These are phyloP conservation scores for Danio choprae DNA, from an alignment of 2,797 vertebrate genomes.

Conservation along the genomic window DNA sequence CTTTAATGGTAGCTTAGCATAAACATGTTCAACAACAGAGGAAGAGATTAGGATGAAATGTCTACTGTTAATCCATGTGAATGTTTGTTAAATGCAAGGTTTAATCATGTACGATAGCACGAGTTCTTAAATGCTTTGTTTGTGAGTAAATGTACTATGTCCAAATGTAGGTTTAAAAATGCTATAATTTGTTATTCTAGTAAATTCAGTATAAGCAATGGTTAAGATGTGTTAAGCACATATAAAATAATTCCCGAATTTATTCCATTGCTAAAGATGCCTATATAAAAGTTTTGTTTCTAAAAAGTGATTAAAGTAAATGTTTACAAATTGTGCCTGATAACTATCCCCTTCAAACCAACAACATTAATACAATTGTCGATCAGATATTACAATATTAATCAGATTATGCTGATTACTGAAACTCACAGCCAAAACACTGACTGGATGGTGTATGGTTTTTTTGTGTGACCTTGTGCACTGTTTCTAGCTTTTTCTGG, in stretches of 20 bases:
- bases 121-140: neutral
- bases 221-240: too few species aligned
- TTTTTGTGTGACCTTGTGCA: neutral
- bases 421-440: neutral
- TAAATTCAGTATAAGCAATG: neutral
- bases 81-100: neutral
- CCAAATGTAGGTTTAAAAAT: too few species aligned
- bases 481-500: neutral
- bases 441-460: neutral
- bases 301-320: too few species aligned
- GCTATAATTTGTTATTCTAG: neutral
- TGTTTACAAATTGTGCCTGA: too few species aligned
- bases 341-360: too few species aligned
- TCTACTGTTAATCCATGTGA: neutral
- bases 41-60: neutral
- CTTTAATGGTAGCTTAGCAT: conserved; percentile 24
- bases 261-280: too few species aligned
- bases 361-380: too few species aligned
- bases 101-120: neutral
- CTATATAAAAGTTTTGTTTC: too few species aligned
- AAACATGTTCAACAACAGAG: neutral
- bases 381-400: too few species aligned
- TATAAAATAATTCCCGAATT: too few species aligned
- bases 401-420: neutral
- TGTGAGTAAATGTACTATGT: neutral